These are phyloP conservation scores for Tamandua tetradactyla DNA, from an alignment of 2,797 vertebrate genomes.

Conservation along the genomic window DNA sequence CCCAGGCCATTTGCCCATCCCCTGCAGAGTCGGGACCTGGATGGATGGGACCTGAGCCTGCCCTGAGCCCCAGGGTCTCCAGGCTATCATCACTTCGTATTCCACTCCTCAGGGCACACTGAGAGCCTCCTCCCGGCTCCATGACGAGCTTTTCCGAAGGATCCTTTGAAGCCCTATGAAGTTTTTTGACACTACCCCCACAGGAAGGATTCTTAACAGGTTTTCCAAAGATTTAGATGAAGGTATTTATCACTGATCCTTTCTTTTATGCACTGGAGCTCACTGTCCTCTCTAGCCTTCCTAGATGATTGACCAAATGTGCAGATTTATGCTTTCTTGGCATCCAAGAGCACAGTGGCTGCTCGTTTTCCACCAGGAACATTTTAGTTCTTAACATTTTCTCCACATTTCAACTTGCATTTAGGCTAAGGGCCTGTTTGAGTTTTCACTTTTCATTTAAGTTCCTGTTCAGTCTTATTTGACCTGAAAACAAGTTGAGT, in stretches of 20 bases:
- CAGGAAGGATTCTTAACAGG: slow-evolving; percentile 92
- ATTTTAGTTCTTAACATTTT: not conserved
- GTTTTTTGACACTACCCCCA: slow-evolving; percentile 94
- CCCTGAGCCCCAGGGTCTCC: not conserved
- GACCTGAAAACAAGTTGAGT: not conserved
- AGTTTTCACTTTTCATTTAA: not conserved
- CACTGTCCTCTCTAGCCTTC: not conserved
- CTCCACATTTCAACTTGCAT: not conserved
- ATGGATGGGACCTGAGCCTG: not conserved
- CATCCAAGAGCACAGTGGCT: not conserved
- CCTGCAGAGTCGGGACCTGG: too few relatives aligned
- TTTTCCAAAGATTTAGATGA: slow-evolving; percentile 97
- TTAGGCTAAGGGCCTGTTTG: not conserved
- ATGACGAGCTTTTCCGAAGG: slow-evolving; percentile 92
- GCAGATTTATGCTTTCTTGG: not conserved
- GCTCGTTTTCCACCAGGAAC: not conserved
- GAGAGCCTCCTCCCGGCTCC: slow-evolving; percentile 92
- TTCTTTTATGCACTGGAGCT: not conserved
- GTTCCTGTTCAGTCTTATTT: not conserved
- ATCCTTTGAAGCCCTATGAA: slow-evolving; percentile 96
- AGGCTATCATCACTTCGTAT: not conserved
- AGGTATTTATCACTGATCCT: slow-evolving; percentile 84
- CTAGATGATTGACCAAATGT: not conserved
- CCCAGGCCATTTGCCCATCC: not conserved
- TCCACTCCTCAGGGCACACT: slow-evolving; percentile 88